These are phyloP conservation scores for Epizoanthus scotinus DNA, from an alignment of 92 coral and sea anemone species.

Conservation along the genomic window DNA sequence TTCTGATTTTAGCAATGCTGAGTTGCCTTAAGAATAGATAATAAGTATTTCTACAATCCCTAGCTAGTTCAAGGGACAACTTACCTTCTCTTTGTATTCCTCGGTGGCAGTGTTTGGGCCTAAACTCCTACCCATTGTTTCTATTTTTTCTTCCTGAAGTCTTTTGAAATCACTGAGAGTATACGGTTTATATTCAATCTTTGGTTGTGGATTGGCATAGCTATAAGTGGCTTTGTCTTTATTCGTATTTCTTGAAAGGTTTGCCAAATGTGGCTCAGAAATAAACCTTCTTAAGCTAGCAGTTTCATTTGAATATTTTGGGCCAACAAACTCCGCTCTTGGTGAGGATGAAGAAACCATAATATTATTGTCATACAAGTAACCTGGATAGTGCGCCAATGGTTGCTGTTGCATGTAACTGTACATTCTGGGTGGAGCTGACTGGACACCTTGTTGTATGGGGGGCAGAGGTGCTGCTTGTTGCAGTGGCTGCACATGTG, in stretches of 20 bases:
- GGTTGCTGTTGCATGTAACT: constrained; percentile 25
- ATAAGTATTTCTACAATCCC: too few species aligned
- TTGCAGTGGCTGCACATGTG: not conserved
- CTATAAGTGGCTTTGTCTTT: not conserved
- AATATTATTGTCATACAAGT: not conserved
- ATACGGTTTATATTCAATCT: constrained; percentile 21
- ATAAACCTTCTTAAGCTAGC: constrained; percentile 13
- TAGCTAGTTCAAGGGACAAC: not conserved
- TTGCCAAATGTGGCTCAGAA: constrained; percentile 35
- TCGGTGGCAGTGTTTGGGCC: constrained; percentile 31
- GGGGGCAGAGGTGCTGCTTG: constrained; percentile 30
- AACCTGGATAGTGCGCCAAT: constrained; percentile 5
- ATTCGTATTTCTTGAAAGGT: not conserved
- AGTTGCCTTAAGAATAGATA: too few species aligned
- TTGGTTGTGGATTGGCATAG: constrained; percentile 10
- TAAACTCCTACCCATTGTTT: constrained; percentile 28
- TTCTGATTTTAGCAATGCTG: too few species aligned
- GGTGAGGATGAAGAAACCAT: constrained; percentile 1
- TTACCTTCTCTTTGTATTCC: constrained; percentile 27
- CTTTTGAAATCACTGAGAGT: constrained; percentile 31
- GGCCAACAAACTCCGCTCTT: constrained; percentile 9
- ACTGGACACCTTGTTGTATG: constrained; percentile 31
- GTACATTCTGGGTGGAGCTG: constrained; percentile 28
- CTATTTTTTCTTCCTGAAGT: constrained; percentile 31
- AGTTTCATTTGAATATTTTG: not conserved